Conservation (phyloP, 2,797 vertebrate genomes). For the Gymnothorax javanicus region DNA sequence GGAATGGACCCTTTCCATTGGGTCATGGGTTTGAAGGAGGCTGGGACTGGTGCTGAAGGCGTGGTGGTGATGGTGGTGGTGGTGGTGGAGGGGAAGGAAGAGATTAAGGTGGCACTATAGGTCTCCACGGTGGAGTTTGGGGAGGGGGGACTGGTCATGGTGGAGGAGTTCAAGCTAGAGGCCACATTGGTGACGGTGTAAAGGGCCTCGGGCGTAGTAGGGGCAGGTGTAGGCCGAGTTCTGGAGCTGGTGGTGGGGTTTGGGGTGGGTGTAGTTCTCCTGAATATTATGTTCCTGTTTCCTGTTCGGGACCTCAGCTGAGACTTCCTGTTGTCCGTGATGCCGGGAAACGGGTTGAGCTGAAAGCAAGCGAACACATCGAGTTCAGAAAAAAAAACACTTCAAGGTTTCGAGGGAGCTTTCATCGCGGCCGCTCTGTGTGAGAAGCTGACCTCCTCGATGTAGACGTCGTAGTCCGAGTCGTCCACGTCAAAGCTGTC, state of each 20-base stretch:
- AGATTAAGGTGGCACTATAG: conserved; percentile 7
- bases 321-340: conserved; percentile 74
- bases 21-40: conserved; percentile 40
- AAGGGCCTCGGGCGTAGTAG: conserved; percentile 32
- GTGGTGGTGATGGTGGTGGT: conserved; percentile 31
- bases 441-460: conserved; percentile 81
- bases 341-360: conserved; percentile 80
- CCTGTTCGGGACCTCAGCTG: conserved; percentile 70
- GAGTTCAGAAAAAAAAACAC: background rate
- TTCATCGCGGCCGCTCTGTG: background rate
- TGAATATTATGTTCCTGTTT: conserved; percentile 51
- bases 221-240: conserved; percentile 48
- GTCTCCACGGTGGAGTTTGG: conserved; percentile 48
- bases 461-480: conserved; percentile 87
- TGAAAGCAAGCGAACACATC: conserved; percentile 51
- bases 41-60: conserved; percentile 23
- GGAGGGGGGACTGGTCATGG: background rate
- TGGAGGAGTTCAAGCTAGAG: conserved; percentile 1
- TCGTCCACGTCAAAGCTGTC: conserved; percentile 82
- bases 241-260: conserved; percentile 44
- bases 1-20: conserved; percentile 64
- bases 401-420: background rate
- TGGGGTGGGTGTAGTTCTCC: conserved; percentile 50
- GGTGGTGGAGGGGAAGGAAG: conserved; percentile 26
- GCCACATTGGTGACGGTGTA: conserved; percentile 40